Percentiles rank a stretch among this genome's conserved stretches.
phyloP scores from a whole-genome alignment of 2,797 vertebrate genomes.

The Phoxinus dragarum region DNA sequence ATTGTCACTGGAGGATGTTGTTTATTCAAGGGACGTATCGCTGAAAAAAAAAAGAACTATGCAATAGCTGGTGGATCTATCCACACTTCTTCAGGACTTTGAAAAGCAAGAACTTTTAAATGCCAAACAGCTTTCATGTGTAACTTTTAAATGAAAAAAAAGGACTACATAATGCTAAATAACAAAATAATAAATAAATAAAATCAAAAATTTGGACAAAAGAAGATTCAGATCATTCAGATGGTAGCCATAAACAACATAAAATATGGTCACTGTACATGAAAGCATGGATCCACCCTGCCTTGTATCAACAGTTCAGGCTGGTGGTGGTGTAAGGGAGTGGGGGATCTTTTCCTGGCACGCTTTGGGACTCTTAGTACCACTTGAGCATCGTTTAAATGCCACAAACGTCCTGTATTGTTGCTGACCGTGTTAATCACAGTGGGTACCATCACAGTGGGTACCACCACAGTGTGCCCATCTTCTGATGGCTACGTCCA shows the following conservation, averaged over 20 bases:
- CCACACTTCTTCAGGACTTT: neutral
- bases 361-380: neutral
- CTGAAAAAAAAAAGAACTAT: neutral
- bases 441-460: neutral
- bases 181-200: neutral
- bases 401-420: neutral
- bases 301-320: too few relatives aligned
- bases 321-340: too few relatives aligned
- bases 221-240: neutral
- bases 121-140: neutral
- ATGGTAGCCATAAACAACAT: neutral
- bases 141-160: neutral
- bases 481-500: neutral
- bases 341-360: neutral
- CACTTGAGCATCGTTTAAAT: neutral
- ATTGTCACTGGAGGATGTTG: slow-evolving; percentile 27
- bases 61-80: neutral
- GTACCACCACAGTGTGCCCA: neutral
- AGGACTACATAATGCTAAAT: neutral
- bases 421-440: neutral
- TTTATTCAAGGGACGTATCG: neutral
- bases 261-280: too few relatives aligned
- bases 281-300: too few relatives aligned
- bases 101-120: neutral
- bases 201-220: neutral